These are phyloP conservation scores for Bradypus variegatus DNA, from an alignment of 2,797 vertebrate species.

Conservation along the genomic window DNA sequence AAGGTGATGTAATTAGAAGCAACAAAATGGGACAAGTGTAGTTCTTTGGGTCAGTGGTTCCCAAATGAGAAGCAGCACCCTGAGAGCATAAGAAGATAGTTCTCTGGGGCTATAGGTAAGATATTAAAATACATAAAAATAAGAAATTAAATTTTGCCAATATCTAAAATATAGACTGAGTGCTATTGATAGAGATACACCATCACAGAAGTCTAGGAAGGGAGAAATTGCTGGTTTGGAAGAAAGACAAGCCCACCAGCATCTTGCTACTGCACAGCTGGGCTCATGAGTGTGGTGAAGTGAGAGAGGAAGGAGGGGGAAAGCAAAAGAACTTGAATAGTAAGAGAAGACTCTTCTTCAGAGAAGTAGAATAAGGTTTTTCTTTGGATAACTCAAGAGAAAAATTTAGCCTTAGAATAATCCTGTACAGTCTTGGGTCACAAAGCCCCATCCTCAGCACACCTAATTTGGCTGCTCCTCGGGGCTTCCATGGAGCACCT, in stretches of 20 bases:
- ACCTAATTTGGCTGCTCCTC: background rate
- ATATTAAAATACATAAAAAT: background rate
- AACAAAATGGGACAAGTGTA: background rate
- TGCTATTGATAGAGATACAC: fast-evolving
- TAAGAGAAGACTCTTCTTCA: background rate
- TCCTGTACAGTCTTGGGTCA: background rate
- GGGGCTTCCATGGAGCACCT: background rate
- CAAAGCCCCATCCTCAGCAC: background rate
- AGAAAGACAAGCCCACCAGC: fast-evolving
- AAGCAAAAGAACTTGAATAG: background rate
- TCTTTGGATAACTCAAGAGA: background rate
- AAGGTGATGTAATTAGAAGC: background rate
- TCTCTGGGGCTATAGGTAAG: background rate
- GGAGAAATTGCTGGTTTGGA: background rate
- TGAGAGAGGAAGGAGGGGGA: background rate
- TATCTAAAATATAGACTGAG: background rate
- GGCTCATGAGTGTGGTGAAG: background rate
- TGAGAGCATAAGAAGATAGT: background rate
- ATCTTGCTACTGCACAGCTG: fast-evolving
- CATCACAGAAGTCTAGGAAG: fast-evolving
- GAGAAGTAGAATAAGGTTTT: background rate
- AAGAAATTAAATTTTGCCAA: background rate
- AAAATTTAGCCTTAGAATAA: background rate
- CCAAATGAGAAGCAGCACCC: background rate
- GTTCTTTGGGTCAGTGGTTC: background rate